Conservation (phyloP, 2,888 invertebrate genomes). For the Schrankia costaestrigalis region DNA sequence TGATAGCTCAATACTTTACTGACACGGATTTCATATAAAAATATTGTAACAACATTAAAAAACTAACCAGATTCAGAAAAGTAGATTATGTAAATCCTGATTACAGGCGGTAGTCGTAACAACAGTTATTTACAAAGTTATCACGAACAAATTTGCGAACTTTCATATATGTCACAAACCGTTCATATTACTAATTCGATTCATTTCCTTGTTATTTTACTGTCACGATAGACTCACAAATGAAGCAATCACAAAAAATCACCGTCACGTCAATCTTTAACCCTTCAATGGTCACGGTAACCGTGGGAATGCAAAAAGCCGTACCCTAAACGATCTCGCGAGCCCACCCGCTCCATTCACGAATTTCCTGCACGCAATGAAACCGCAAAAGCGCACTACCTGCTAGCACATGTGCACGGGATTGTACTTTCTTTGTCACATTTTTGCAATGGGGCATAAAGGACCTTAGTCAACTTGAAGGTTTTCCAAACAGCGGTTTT, state of each 20-base stretch:
- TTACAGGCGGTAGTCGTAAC: too few species aligned
- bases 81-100: too few species aligned
- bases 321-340: slow-evolving; percentile 42
- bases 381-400: slow-evolving; percentile 72
- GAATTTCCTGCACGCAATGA: slow-evolving; percentile 77
- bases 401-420: slow-evolving; percentile 36
- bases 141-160: too few species aligned
- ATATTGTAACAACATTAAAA: too few species aligned
- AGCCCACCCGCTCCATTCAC: slow-evolving; percentile 65
- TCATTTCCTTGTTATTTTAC: slow-evolving; percentile 27
- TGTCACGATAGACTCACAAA: slow-evolving; percentile 12
- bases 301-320: slow-evolving; percentile 73
- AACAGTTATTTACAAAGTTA: too few species aligned
- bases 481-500: slow-evolving; percentile 41
- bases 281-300: slow-evolving; percentile 41
- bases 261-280: slow-evolving; percentile 43
- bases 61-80: too few species aligned
- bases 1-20: too few species aligned
- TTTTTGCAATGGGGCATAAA: slow-evolving; percentile 33
- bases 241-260: slow-evolving; percentile 26
- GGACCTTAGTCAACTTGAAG: slow-evolving; percentile 40
- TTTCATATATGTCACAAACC: too few species aligned
- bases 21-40: too few species aligned
- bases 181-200: slow-evolving; percentile 14
- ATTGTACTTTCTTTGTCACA: slow-evolving; percentile 30